Conservation (phyloP, 1,140 invertebrate species). For the Temnothorax longispinosus region DNA sequence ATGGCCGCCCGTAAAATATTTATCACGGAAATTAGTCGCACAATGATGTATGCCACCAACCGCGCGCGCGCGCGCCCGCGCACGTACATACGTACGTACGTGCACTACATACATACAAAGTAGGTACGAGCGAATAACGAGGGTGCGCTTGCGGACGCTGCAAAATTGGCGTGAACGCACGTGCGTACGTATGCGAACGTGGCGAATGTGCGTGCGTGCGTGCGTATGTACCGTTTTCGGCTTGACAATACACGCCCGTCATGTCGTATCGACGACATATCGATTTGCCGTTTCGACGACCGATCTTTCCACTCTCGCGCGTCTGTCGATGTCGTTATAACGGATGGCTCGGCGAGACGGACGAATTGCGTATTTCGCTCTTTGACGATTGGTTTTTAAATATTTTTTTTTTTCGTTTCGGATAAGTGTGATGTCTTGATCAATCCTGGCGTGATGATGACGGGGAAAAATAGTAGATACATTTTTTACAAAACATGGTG, state of each 20-base stretch:
- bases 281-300: slow-evolving; percentile 67
- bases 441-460: background rate
- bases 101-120: background rate
- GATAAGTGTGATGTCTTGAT: slow-evolving; percentile 75
- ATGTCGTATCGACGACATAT: slow-evolving; percentile 65
- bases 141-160: slow-evolving; percentile 44
- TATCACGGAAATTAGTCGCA: slow-evolving; percentile 80
- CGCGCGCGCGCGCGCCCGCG: slow-evolving; percentile 15
- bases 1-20: slow-evolving; percentile 82
- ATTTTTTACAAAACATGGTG: background rate
- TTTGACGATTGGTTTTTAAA: background rate
- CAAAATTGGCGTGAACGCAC: slow-evolving; percentile 64
- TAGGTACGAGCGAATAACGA: slow-evolving; percentile 53
- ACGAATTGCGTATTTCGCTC: slow-evolving; percentile 45
- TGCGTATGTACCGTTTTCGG: slow-evolving; percentile 41
- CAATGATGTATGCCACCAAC: slow-evolving; percentile 76
- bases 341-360: slow-evolving; percentile 54
- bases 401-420: slow-evolving; percentile 76
- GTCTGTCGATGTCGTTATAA: slow-evolving; percentile 54
- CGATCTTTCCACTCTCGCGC: slow-evolving; percentile 64
- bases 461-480: background rate
- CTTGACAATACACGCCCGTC: slow-evolving; percentile 56
- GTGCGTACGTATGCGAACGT: slow-evolving; percentile 27
- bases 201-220: slow-evolving; percentile 25
- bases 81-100: slow-evolving; percentile 16